phyloP scores from a whole-genome alignment of 2,797 vertebrate genomes.

The Dipus sagitta region DNA sequence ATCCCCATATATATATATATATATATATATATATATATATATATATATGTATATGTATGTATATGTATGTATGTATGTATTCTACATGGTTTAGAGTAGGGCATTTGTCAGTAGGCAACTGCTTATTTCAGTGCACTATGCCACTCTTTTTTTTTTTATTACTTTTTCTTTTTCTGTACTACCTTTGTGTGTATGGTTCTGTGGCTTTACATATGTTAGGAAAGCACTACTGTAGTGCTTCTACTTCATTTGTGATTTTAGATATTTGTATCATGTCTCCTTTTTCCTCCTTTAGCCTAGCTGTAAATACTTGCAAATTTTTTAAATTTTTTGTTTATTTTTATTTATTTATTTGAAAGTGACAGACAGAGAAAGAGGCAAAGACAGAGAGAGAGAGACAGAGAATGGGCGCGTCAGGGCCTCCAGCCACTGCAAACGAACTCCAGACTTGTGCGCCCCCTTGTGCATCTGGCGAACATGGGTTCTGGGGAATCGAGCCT shows the following conservation, averaged over 20 bases:
- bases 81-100: not conserved
- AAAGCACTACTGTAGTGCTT: not conserved
- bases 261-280: not conserved
- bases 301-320: not conserved
- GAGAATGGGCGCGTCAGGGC: no score
- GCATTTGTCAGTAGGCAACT: not conserved
- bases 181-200: not conserved
- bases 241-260: not conserved
- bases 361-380: no score
- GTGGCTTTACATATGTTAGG: not conserved
- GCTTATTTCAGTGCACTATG: not conserved
- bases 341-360: no score
- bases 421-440: no score
- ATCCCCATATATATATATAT: not conserved
- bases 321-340: conserved; percentile 29
- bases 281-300: not conserved
- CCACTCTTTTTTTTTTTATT: no score
- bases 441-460: no score
- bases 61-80: no score
- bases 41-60: no score
- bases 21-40: no score
- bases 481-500: no score
- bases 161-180: not conserved
- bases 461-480: no score
- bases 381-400: no score